Evolutionary conservation across 2,888 invertebrate species (phyloP).

Genomic region (Allacma fusca): DNA sequence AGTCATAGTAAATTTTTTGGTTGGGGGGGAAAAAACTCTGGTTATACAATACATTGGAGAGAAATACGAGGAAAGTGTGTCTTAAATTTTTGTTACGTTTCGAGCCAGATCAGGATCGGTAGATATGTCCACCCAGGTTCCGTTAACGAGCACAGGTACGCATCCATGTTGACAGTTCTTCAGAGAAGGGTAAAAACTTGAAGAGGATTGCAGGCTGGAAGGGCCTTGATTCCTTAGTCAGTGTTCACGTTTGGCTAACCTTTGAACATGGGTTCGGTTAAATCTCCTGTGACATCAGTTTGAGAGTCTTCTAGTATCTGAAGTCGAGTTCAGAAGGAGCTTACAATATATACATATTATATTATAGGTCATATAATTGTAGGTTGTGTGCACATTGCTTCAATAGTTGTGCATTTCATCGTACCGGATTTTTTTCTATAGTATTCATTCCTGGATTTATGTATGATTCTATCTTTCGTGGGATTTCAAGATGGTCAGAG

Average conservation of each 20-base stretch:
- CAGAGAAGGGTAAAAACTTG: slow-evolving; percentile 10
- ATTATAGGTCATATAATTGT: background rate
- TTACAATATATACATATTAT: background rate
- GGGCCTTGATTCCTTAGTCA: slow-evolving; percentile 33
- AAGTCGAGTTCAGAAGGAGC: background rate
- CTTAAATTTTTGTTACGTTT: background rate
- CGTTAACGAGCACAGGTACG: background rate
- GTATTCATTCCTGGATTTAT: slow-evolving; percentile 39
- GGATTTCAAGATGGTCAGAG: slow-evolving; percentile 31
- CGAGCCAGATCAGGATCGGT: background rate
- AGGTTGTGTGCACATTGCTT: background rate
- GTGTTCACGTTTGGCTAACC: slow-evolving; percentile 37
- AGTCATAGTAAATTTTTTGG: background rate
- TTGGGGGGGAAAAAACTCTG: background rate
- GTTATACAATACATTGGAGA: background rate
- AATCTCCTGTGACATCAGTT: slow-evolving; percentile 40
- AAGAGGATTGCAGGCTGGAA: slow-evolving; percentile 5
- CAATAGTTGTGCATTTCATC: slow-evolving; percentile 6
- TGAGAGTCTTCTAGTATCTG: background rate
- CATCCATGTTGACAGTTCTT: background rate
- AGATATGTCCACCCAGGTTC: background rate
- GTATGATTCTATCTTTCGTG: slow-evolving; percentile 32
- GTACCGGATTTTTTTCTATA: slow-evolving; percentile 9
- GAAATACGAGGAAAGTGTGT: background rate
- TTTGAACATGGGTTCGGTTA: slow-evolving; percentile 34